These are phyloP conservation scores for Leucophenga montana DNA, from an alignment of 2,888 invertebrate genomes.

Conservation along the genomic window DNA sequence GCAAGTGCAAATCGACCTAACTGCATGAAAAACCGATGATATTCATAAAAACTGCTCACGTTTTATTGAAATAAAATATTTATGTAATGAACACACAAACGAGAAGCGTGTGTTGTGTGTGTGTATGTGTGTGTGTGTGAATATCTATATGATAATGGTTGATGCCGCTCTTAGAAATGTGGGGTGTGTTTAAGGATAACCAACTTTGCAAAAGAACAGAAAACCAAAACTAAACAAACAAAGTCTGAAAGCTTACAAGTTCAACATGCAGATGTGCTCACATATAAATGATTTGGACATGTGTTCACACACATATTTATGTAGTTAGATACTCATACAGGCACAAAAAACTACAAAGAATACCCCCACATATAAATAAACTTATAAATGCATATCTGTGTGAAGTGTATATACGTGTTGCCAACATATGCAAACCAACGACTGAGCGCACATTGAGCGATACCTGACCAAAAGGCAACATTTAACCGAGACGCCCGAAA, in stretches of 20 bases:
- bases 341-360: not conserved
- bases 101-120: constrained; percentile 35
- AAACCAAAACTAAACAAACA: constrained; percentile 3
- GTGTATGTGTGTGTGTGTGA: constrained; percentile 40
- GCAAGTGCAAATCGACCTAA: constrained; percentile 52
- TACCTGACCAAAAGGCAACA: constrained; percentile 25
- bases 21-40: constrained; percentile 65
- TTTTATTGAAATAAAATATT: constrained; percentile 69
- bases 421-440: constrained; percentile 26
- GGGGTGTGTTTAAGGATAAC: constrained; percentile 39
- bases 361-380: not conserved
- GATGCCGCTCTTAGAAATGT: not conserved
- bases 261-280: constrained; percentile 34
- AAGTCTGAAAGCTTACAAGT: not conserved
- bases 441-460: constrained; percentile 31
- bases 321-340: not conserved
- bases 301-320: not conserved
- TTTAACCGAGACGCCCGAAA: not conserved
- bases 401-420: constrained; percentile 7
- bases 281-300: constrained; percentile 16
- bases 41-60: constrained; percentile 68
- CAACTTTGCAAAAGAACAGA: not conserved
- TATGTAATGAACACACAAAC: constrained; percentile 61
- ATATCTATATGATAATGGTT: constrained; percentile 5
- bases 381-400: constrained; percentile 9